phyloP scores from a whole-genome alignment of 2,888 invertebrate species.

The Amphipoea oculea region DNA sequence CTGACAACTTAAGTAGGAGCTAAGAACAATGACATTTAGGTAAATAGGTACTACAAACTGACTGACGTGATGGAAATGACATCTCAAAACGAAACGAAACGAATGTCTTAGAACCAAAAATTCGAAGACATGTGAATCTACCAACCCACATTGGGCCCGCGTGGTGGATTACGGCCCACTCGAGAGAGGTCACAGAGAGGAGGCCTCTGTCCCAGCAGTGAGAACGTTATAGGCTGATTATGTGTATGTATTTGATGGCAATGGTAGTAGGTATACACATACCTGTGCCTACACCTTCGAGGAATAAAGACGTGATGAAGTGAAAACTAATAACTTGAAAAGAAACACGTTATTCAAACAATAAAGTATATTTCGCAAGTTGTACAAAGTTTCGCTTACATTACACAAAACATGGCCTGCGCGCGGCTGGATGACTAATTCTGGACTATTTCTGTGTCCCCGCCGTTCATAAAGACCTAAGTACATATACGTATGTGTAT shows the following conservation, averaged over 20 bases:
- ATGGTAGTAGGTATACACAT: no score
- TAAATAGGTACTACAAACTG: not conserved
- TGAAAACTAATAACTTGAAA: not conserved
- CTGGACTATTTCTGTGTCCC: conserved; percentile 78
- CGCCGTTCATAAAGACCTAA: conserved; percentile 59
- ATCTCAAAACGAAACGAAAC: not conserved
- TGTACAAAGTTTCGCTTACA: conserved; percentile 53
- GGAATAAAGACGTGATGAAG: not conserved
- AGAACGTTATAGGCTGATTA: no score
- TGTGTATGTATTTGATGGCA: not conserved
- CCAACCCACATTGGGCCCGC: not conserved
- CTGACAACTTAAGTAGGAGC: not conserved
- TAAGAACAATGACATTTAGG: not conserved
- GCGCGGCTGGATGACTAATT: conserved; percentile 76
- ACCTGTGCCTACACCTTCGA: no score
- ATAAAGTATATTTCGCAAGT: conserved; percentile 51
- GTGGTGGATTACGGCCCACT: no score
- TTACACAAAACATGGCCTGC: conserved; percentile 40
- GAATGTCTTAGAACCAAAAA: not conserved
- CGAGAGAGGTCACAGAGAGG: not conserved
- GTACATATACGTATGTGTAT: conserved; percentile 38
- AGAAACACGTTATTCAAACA: conserved; percentile 20
- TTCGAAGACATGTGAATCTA: not conserved
- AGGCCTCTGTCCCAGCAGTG: not conserved
- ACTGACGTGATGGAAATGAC: not conserved